Evolutionary conservation across 2,888 invertebrate genomes (phyloP).

Genomic region (Aspidapion aeneum): DNA sequence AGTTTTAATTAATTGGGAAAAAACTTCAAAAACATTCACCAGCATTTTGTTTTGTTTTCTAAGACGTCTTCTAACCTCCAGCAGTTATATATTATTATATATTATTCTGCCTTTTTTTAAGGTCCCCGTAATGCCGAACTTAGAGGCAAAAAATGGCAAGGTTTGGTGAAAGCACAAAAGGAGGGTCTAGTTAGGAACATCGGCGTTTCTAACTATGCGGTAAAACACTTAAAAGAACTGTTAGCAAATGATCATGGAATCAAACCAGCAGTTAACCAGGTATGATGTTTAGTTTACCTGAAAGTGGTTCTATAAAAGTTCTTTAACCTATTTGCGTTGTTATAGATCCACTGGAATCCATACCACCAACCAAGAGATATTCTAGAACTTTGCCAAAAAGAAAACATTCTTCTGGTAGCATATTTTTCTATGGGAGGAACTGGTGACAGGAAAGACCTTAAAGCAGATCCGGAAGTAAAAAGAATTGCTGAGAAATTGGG

Average conservation of each 20-base stretch:
- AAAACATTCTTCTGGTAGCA: conserved; percentile 72
- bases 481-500: conserved; percentile 57
- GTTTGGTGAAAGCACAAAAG: conserved; percentile 60
- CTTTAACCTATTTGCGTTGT: background rate
- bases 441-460: conserved; percentile 48
- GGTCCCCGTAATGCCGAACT: conserved; percentile 46
- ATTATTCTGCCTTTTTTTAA: background rate
- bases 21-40: too few species aligned
- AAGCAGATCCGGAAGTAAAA: conserved; percentile 57
- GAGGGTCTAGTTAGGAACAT: conserved; percentile 61
- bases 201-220: conserved; percentile 80
- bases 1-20: too few species aligned
- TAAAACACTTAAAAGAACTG: conserved; percentile 65
- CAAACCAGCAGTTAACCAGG: conserved; percentile 75
- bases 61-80: too few species aligned
- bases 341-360: conserved; percentile 77
- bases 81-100: too few species aligned
- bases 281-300: conserved; percentile 35
- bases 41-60: too few species aligned
- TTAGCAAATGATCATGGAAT: conserved; percentile 51
- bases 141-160: conserved; percentile 59
- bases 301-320: background rate
- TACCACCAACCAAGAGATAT: conserved; percentile 63
- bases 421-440: conserved; percentile 73
- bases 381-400: conserved; percentile 57